Conservation (phyloP, 2,797 vertebrate genomes). For the Neosilurus mollespiculum region DNA sequence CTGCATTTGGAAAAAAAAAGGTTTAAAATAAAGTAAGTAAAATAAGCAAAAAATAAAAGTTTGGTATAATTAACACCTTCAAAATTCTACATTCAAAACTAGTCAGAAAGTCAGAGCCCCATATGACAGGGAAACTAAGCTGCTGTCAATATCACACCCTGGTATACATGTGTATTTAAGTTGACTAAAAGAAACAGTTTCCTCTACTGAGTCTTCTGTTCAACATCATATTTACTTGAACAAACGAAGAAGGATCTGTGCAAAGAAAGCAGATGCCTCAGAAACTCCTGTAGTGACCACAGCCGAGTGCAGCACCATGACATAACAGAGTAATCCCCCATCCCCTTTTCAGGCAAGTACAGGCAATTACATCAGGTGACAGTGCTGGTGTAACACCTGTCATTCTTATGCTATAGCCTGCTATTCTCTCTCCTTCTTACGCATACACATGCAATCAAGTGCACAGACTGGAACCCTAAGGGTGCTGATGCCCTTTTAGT, state of each 20-base stretch:
- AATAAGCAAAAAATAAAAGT: neutral
- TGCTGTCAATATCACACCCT: neutral
- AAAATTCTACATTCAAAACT: neutral
- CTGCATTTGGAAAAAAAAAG: too few species aligned
- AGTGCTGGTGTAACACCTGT: constrained; percentile 64
- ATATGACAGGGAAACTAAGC: neutral
- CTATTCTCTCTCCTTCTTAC: constrained; percentile 19
- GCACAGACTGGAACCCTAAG: constrained; percentile 40
- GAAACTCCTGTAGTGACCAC: neutral
- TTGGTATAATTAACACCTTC: neutral
- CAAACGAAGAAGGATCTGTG: neutral
- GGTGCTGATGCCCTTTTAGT: constrained; percentile 46
- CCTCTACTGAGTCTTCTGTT: neutral
- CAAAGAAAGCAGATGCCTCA: neutral
- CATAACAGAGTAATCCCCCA: neutral
- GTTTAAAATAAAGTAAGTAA: too few species aligned
- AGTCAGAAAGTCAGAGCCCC: neutral
- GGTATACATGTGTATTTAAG: neutral
- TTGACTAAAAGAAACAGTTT: neutral
- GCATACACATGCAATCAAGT: constrained; percentile 27
- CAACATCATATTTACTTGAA: neutral
- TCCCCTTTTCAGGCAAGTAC: neutral
- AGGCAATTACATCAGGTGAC: constrained; percentile 48
- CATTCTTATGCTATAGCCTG: constrained; percentile 52
- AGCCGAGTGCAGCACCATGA: constrained; percentile 6